Percentiles rank a stretch among this genome's conserved stretches.
These are phyloP conservation scores for Bufotes viridis DNA, from an alignment of 2,797 vertebrate species.

Conservation along the genomic window DNA sequence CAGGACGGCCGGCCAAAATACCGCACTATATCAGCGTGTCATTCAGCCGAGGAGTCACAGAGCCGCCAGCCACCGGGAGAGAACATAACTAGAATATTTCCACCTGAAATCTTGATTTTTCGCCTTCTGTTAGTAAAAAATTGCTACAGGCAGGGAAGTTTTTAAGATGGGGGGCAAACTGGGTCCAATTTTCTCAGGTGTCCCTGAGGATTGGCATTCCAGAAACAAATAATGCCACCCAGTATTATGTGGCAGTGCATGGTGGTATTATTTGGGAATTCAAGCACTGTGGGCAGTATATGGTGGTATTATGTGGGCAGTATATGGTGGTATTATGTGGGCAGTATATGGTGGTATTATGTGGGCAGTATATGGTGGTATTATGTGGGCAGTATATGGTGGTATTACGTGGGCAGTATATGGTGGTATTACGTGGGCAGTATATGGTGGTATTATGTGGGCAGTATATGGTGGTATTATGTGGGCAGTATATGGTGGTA, in stretches of 20 bases:
- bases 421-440: too few relatives aligned
- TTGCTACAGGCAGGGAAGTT: background rate
- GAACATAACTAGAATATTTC: background rate
- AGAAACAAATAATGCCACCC: background rate
- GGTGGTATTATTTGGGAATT: background rate
- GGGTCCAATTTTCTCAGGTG: background rate
- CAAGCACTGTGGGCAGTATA: background rate
- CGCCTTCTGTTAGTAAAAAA: background rate
- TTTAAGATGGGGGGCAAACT: background rate
- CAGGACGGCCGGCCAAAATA: slow-evolving; percentile 14
- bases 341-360: too few relatives aligned
- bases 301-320: background rate
- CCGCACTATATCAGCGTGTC: slow-evolving; percentile 31
- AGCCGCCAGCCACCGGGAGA: background rate
- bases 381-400: too few relatives aligned
- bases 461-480: too few relatives aligned
- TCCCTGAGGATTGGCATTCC: background rate
- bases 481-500: too few relatives aligned
- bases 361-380: too few relatives aligned
- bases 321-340: too few relatives aligned
- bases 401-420: too few relatives aligned
- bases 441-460: too few relatives aligned
- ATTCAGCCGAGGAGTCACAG: slow-evolving; percentile 24
- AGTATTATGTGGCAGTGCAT: background rate
- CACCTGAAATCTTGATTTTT: background rate